Base-by-base conservation (phyloP, 2,888 invertebrate genomes). In the Caenorhabditis panamensis region DNA sequence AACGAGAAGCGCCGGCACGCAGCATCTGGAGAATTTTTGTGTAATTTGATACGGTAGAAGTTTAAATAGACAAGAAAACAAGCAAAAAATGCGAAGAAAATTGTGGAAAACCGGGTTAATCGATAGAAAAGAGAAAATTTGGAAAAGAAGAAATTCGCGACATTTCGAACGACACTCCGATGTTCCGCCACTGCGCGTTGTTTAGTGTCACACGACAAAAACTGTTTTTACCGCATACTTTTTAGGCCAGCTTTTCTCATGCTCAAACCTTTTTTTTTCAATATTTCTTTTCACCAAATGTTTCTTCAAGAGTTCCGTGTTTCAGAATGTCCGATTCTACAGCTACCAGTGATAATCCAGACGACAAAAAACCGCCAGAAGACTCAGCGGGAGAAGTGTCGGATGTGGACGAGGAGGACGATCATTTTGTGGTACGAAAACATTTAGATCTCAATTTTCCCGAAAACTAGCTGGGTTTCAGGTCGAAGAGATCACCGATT, bases 11-110 rank as follows among this genome's bases (percentile, higher is more conserved):
- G 49, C 81, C 68, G 4, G 75, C 58, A 41, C 80, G 79, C 51
- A 84, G 77, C 84, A 84, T 84, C 83, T 83, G 63, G 79, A 51
- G 31, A 41, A 13, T 41, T 47, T 18, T 18, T 37, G 4, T n/a
- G 41, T 36, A 36, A 18, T 47, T 31, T 31, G 28, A n/a, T n/a
- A n/a, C n/a, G n/a, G n/a, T n/a, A n/a, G n/a, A n/a, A n/a, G n/a
- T n/a, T n/a, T n/a, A n/a, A n/a, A n/a, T n/a, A n/a, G n/a, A n/a
- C n/a, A n/a, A n/a, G n/a, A n/a, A n/a, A n/a, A n/a, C n/a, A n/a
- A n/a, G n/a, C n/a, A n/a, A n/a, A n/a, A n/a, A n/a, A n/a, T n/a
- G n/a, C n/a, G n/a, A n/a, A n/a, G n/a, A n/a, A n/a, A n/a, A n/a
- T n/a, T n/a, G n/a, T n/a, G n/a, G n/a, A n/a, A n/a, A n/a, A n/a